phyloP scores from a whole-genome alignment of 2,888 invertebrate genomes.

The Toxonevra muliebris region DNA sequence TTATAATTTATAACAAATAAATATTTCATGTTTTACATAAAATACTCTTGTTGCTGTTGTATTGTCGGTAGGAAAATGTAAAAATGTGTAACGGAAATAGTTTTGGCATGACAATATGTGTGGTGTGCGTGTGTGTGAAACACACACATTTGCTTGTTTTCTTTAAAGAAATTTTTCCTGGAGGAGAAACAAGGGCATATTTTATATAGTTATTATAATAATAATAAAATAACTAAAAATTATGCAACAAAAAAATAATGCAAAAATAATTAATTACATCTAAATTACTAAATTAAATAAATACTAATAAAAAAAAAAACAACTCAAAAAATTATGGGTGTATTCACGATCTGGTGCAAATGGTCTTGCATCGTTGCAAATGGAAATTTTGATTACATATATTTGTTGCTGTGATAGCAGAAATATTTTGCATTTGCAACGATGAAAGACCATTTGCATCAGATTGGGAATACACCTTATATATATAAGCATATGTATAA shows the following conservation, averaged over 20 bases:
- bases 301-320: constrained; percentile 38
- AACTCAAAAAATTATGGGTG: constrained; percentile 26
- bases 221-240: constrained; percentile 33
- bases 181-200: constrained; percentile 2
- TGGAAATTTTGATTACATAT: too few relatives aligned
- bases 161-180: background rate
- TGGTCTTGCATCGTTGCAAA: too few relatives aligned
- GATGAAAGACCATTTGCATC: too few relatives aligned
- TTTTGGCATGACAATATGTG: constrained; percentile 13
- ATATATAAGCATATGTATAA: constrained; percentile 11
- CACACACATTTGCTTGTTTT: background rate
- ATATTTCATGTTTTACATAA: constrained; percentile 19
- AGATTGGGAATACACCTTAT: too few relatives aligned
- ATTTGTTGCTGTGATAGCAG: too few relatives aligned
- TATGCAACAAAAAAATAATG: constrained; percentile 40
- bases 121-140: background rate
- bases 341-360: too few relatives aligned
- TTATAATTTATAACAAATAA: constrained; percentile 28
- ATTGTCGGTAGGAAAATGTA: constrained; percentile 47
- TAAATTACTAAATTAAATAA: constrained; percentile 37
- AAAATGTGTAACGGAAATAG: background rate
- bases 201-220: constrained; percentile 9
- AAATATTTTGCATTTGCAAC: too few relatives aligned
- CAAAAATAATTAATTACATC: constrained; percentile 33
- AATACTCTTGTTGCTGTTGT: constrained; percentile 34